These are phyloP conservation scores for Tauraco hartlaubi DNA, from an alignment of 2,797 vertebrate genomes.

Conservation along the genomic window DNA sequence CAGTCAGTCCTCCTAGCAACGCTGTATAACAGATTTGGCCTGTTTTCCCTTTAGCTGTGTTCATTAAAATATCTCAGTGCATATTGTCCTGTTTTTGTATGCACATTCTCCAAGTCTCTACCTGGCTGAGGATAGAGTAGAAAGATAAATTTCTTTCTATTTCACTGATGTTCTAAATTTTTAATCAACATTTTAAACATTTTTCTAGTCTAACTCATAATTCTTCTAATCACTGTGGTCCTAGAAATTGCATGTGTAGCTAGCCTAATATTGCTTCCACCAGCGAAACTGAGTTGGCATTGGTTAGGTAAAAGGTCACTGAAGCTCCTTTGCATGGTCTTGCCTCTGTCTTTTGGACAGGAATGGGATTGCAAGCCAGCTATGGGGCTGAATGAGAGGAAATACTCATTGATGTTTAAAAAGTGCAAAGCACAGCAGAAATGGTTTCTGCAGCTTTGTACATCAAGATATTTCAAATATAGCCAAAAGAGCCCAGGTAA, in stretches of 20 bases:
- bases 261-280: background rate
- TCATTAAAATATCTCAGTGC: background rate
- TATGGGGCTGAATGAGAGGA: background rate
- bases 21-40: background rate
- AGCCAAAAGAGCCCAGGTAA: background rate
- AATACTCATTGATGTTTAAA: background rate
- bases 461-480: background rate
- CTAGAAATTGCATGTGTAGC: background rate
- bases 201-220: background rate
- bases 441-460: background rate
- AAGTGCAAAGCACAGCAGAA: background rate
- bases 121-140: background rate
- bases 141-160: background rate
- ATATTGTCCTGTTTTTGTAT: background rate
- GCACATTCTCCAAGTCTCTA: background rate
- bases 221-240: background rate
- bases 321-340: background rate
- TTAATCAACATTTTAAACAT: background rate
- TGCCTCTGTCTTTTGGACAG: background rate
- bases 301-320: background rate
- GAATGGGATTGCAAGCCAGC: background rate
- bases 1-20: background rate
- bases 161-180: background rate
- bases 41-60: background rate
- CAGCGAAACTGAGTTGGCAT: background rate